Base-by-base conservation (phyloP, 2,113 vertebrate genomes). In the Pseudolaguvia tuberculata region DNA sequence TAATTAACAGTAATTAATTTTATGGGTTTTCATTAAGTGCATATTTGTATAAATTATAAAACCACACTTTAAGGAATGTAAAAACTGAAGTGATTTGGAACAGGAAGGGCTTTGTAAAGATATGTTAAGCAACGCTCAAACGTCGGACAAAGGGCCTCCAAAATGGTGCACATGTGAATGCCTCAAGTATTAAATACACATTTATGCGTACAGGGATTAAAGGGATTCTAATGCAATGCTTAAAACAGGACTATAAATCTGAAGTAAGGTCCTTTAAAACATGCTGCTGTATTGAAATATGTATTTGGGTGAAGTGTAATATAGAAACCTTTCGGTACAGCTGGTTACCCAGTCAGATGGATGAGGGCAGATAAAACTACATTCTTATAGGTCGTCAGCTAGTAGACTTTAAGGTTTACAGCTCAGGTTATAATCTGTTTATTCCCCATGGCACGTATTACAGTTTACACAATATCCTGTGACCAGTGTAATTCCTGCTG, bases 191-290 rank as follows among this genome's bases (percentile, higher is more conserved):
- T n/a, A n/a, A n/a, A n/a, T n/a, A n/a, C n/a, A n/a, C n/a, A n/a
- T n/a, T n/a, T n/a, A n/a, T n/a, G n/a, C n/a, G n/a, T n/a, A n/a
- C n/a, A n/a, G n/a, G n/a, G n/a, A n/a, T n/a, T n/a, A n/a, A n/a
- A 1, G 61, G 65, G 66, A 31, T 48, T 42, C 45, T 56, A 23
- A 3, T 50, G 52, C 14, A 31, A 48, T 67, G 23, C 39, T 67
- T 58, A 67, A 75, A 67, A 75, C 62, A 75, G 56, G 73, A 75
- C 51, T 23, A 42, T 21, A 57, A 48, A 58, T 5, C 27, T 5
- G 25, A 12, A 65, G 39, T 65, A 21, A 47, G 8, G 39, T 14
- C 25, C 62, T 65, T 25, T 45, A 45, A 63, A 45, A 63, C 11
- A 63, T 7, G n/a, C 10, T n/a, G 1, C 18, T 21, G 39, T 42